Conservation (phyloP, 2,888 invertebrate genomes). For the Stenichneumon culpator region DNA sequence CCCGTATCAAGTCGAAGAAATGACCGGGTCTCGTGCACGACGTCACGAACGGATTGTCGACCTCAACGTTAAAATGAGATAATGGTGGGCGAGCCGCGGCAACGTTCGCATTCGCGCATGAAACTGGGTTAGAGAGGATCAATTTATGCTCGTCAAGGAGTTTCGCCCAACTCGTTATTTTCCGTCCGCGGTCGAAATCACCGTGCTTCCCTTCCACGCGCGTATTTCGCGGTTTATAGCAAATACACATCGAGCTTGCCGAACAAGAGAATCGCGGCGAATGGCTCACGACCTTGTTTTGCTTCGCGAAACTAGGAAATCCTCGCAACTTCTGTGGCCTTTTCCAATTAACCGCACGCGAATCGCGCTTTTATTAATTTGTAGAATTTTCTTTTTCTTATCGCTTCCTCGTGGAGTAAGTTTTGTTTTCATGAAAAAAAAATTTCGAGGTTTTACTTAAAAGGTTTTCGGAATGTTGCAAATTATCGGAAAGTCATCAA, state of each 20-base stretch:
- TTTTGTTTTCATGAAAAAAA: too few species aligned
- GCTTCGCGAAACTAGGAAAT: background rate
- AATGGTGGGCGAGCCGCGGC: conserved; percentile 26
- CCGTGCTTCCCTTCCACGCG: conserved; percentile 18
- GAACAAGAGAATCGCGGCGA: conserved; percentile 3
- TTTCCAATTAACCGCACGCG: conserved; percentile 40
- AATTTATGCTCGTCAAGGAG: conserved; percentile 62
- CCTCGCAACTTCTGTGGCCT: conserved; percentile 15
- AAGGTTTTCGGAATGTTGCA: too few species aligned
- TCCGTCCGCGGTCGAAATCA: conserved; percentile 7
- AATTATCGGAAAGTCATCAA: too few species aligned
- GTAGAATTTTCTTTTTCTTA: background rate
- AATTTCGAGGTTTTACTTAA: too few species aligned
- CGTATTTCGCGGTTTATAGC: conserved; percentile 2
- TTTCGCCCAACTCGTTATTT: conserved; percentile 48
- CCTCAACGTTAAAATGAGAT: conserved; percentile 27
- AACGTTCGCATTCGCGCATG: conserved; percentile 58
- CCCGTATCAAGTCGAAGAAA: background rate
- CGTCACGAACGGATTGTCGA: conserved; percentile 38
- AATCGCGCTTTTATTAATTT: conserved; percentile 5
- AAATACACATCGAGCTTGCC: conserved; percentile 15
- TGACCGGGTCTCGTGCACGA: conserved; percentile 1
- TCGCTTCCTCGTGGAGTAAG: too few species aligned
- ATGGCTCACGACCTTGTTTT: background rate
- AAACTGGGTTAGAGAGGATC: conserved; percentile 75